Conservation (phyloP, 1,140 invertebrate species). For the Eumaeus atala region DNA sequence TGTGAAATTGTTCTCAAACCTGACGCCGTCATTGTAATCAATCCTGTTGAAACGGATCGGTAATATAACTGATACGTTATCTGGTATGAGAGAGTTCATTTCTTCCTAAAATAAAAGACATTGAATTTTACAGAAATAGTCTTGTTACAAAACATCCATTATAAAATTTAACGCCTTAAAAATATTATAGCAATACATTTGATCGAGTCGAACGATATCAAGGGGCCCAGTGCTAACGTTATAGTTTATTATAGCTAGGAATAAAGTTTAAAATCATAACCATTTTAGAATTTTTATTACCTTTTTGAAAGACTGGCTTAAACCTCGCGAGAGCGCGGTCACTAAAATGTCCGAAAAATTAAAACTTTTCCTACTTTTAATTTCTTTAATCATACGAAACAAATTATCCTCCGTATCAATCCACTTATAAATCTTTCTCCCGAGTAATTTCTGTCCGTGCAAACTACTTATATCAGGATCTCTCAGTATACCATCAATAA, state of each 20-base stretch:
- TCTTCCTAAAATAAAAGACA: constrained; percentile 30
- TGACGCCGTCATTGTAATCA: constrained; percentile 16
- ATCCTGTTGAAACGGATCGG: constrained; percentile 38
- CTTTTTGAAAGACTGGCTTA: constrained; percentile 53
- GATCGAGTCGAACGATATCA: too few relatives aligned
- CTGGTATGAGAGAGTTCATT: constrained; percentile 26
- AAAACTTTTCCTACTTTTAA: constrained; percentile 42
- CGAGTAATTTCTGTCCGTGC: constrained; percentile 50
- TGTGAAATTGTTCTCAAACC: constrained; percentile 46
- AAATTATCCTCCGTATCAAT: constrained; percentile 47
- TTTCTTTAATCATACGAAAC: constrained; percentile 50
- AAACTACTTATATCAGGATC: constrained; percentile 48
- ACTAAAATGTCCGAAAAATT: constrained; percentile 61
- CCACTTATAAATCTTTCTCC: constrained; percentile 58
- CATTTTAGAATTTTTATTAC: constrained; percentile 32
- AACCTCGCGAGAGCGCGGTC: constrained; percentile 50
- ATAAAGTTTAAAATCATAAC: neutral
- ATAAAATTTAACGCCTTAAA: neutral
- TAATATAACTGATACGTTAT: constrained; percentile 42
- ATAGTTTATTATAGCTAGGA: too few relatives aligned
- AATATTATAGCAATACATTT: neutral
- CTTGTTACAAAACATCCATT: neutral
- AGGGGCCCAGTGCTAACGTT: too few relatives aligned
- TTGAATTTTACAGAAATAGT: neutral
- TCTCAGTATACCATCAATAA: constrained; percentile 53